Base-by-base conservation (phyloP, 2,888 invertebrate genomes). In the Ormyrus thymus region DNA sequence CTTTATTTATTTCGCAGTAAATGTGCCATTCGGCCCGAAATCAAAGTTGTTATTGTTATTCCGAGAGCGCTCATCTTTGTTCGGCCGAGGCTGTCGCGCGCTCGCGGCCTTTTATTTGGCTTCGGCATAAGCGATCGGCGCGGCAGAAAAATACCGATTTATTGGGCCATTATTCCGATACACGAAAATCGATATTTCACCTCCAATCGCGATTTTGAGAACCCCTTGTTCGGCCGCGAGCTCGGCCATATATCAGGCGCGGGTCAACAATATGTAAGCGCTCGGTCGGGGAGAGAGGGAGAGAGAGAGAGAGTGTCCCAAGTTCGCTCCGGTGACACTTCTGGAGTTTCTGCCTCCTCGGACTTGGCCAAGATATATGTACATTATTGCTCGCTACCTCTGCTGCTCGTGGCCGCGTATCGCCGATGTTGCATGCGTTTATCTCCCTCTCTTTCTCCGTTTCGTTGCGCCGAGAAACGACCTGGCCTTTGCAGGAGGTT, bases 211-310 rank as follows among this genome's bases (percentile, higher is more conserved):
- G 79, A 81, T 81, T 76, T 85, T 86, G 86, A 87, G 87, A 87
- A 87, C 84, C 86, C 78, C 86, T 87, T 84, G 84, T 83, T 81
- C 81, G 83, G 81, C 78, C 81, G 83, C 84, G 84, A 83, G 75
- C 78, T 74, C 53, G 83, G 84, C 85, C 84, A 86, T 87, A 88
- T 87, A 88, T 89, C 87, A 87, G 84, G 82, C 84, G 80, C 84
- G 86, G 87, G 88, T 88, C 88, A 89, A 89, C 88, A 87, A 87
- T 88, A 86, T 88, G 86, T 88, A 87, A 87, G 86, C 84, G 83
- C 83, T 84, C 85, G 83, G 84, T 78, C 81, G n/a, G 6, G 11
- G 15, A 5, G 29, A 48, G 53, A 43, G 45, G 43, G 46, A n/a
- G 58, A 61, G 56, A 9, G 61, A 50, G 11, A 7, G 62, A 65